Base-by-base conservation (phyloP, 2,888 invertebrate species). In the Chymomyza procnemis region DNA sequence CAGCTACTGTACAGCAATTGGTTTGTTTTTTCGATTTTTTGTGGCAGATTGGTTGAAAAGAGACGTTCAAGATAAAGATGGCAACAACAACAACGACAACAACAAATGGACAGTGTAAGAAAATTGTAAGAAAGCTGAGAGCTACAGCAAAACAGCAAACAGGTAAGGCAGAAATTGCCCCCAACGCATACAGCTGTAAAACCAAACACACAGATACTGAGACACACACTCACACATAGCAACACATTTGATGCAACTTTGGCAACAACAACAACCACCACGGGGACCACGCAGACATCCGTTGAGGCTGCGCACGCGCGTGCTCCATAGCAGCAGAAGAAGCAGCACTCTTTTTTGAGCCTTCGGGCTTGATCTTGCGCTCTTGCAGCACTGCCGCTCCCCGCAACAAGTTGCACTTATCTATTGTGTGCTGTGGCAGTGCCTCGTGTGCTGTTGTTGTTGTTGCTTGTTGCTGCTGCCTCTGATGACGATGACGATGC, bases 291-390 rank as follows among this genome's bases (percentile, higher is more conserved):
- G 75, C 74, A 76, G 75, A 77, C 85, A 85, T 84, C 80, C 86
- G 82, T 80, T 84, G 82, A 76, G 78, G 74, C 73, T 80, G 89
- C 88, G 89, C 88, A 88, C 88, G 89, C 88, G 88, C 88, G 82
- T 71, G 78, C 69, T 75, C 64, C 30, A 41, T 41, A 41, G 54
- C 22, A 63, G 21, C 21, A 54, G 21, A 54, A 52, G 19, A 18
- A 50, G 18, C 4, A 50, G 18, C 16, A 56, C 63, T 66, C 63
- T 67, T 67, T 47, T 59, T 71, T 18, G 67, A 64, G 73, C 72
- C 64, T 70, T 54, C 48, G 63, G 67, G 66, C 63, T 66, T 12
- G 34, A 41, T 41, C 34, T 41, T 41, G 34, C 34, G 9, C 34
- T 41, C 12, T n/a, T n/a, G n/a, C n/a, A 41, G 9, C 34, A 0